phyloP scores from a whole-genome alignment of 1,140 invertebrate species.

The Neodiprion pinetum region DNA sequence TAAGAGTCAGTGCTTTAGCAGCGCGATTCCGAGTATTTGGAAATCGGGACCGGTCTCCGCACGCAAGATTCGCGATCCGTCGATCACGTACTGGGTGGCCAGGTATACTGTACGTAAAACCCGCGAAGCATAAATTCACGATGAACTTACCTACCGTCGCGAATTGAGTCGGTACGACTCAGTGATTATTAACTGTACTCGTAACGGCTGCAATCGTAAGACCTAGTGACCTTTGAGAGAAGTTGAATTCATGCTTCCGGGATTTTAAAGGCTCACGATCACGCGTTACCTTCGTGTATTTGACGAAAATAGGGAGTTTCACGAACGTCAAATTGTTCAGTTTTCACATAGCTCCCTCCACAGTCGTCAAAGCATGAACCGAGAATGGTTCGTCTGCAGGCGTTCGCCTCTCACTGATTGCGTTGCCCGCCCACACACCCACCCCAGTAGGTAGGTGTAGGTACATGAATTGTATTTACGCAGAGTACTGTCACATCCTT shows the following conservation, averaged over 20 bases:
- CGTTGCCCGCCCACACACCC: no score
- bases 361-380: no score
- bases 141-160: not conserved
- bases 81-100: no score
- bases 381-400: no score
- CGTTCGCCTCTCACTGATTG: no score
- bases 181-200: slow-evolving; percentile 7
- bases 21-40: no score
- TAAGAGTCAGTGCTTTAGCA: no score
- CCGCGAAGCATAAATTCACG: not conserved
- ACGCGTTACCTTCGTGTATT: not conserved
- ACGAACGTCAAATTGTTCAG: no score
- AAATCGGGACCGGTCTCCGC: not conserved
- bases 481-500: not conserved
- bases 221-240: slow-evolving; percentile 1
- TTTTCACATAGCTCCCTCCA: no score
- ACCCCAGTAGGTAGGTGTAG: no score
- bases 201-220: not conserved
- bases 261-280: not conserved
- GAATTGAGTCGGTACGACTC: not conserved
- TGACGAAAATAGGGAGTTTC: not conserved
- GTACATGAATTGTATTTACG: no score
- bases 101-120: not conserved
- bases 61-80: not conserved
- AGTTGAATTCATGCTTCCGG: not conserved